Evolutionary conservation across 2,797 vertebrate genomes (phyloP).

Genomic region (Rousettus madagascariensis): DNA sequence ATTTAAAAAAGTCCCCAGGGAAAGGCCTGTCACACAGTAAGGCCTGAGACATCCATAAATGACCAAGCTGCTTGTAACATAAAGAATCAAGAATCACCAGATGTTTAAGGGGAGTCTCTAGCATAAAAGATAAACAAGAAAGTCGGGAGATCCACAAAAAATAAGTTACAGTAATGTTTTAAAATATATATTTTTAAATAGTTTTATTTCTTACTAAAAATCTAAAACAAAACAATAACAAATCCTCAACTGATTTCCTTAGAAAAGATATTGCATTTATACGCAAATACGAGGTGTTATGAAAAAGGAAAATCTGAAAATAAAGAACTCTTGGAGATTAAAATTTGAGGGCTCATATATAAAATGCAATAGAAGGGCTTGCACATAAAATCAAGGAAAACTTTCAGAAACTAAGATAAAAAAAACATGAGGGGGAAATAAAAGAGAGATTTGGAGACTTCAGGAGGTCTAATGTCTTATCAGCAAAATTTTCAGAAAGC

Average conservation of each 20-base stretch:
- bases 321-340: not conserved
- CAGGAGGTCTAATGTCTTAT: not conserved
- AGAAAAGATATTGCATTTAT: not conserved
- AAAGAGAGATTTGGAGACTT: not conserved
- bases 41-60: not conserved
- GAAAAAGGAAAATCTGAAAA: not conserved
- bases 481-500: not conserved
- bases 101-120: not conserved
- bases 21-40: not conserved
- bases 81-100: not conserved
- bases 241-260: not conserved
- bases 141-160: not conserved
- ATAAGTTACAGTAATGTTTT: not conserved
- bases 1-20: not conserved
- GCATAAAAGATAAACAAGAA: not conserved
- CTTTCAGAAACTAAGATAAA: not conserved
- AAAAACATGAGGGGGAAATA: not conserved
- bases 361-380: not conserved
- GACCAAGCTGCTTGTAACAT: not conserved
- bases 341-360: not conserved
- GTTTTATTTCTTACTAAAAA: conserved; percentile 31
- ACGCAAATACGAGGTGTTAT: not conserved
- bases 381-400: not conserved
- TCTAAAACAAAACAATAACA: conserved; percentile 17
- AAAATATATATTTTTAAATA: not conserved